Percentiles rank a stretch among this genome's conserved stretches.
phyloP scores from a whole-genome alignment of 2,888 invertebrate species.

The Synanthedon myopaeformis region DNA sequence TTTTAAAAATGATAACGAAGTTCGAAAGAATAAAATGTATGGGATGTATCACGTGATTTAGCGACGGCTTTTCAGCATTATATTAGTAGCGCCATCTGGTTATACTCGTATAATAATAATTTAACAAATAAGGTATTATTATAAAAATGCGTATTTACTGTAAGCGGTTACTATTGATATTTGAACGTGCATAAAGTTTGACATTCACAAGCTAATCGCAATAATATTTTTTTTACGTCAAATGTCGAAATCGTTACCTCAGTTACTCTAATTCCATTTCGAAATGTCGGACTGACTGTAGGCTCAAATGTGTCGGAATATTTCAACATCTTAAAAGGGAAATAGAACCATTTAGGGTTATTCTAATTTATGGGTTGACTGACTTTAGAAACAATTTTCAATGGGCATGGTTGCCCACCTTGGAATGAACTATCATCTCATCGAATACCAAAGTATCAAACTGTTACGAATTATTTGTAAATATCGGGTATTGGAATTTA shows the following conservation, averaged over 20 bases:
- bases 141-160: slow-evolving; percentile 8
- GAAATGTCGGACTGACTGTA: slow-evolving; percentile 49
- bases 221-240: slow-evolving; percentile 31
- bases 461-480: too few species aligned
- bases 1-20: too few species aligned
- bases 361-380: not conserved
- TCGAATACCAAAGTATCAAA: too few species aligned
- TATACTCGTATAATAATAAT: too few species aligned
- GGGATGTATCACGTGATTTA: too few species aligned
- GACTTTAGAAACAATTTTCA: not conserved
- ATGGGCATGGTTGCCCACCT: too few species aligned
- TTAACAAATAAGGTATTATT: too few species aligned
- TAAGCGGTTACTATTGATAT: slow-evolving; percentile 31
- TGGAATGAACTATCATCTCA: too few species aligned
- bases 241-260: slow-evolving; percentile 53
- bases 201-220: slow-evolving; percentile 41
- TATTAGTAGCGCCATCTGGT: too few species aligned
- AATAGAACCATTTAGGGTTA: slow-evolving; percentile 22
- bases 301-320: slow-evolving; percentile 58
- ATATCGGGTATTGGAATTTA: too few species aligned
- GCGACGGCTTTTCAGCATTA: too few species aligned
- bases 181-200: slow-evolving; percentile 39
- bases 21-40: too few species aligned
- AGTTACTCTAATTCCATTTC: slow-evolving; percentile 57
- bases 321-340: slow-evolving; percentile 59